Base-by-base conservation (phyloP, 2,797 vertebrate genomes). In the Sandelia bainsii region DNA sequence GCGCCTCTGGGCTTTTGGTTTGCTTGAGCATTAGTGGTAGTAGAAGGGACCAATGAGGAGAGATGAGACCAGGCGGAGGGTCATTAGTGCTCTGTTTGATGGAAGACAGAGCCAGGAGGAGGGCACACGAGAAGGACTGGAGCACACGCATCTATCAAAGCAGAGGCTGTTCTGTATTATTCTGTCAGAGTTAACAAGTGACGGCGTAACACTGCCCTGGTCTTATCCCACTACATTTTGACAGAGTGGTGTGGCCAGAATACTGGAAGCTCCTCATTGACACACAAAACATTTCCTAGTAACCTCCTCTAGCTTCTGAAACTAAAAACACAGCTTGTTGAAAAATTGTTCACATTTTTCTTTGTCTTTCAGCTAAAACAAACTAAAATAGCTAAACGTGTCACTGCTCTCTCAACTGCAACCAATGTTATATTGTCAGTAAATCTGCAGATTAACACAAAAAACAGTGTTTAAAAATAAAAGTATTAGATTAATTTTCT, bases 31-130 rank as follows among this genome's bases (percentile, higher is more conserved):
- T 48, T 29, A 20, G 59, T 42, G 77, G 57, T 54, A 63, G 58
- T 69, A 72, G 58, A 83, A 58, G 49, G 59, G 56, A 19, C 51
- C n/a, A 8, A 80, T 62, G 75, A 83, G 79, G 75, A 84, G 78
- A 75, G 72, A 77, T 69, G 79, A 69, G 78, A 66, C 62, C 66
- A 44, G 70, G 77, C 57, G 25, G 72, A 75, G 72, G 80, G 77
- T 87, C 84, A 83, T 90, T 90, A 87, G 57, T 70, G 50, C 57
- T 70, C 57, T 66, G 77, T 87, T 76, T 85, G 87, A 89, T 83
- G 69, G 82, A 84, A 69, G 19, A 48, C 66, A 75, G 74, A 77
- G 77, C 57, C 52, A 14, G 37, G 63, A 56, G 79, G 40, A 14
- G 40, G 14, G 40, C 14, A 82, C 57, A 61, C 1, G 3, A 48